These are phyloP conservation scores for Philereme transversata DNA, from an alignment of 2,888 invertebrate genomes.

Conservation along the genomic window DNA sequence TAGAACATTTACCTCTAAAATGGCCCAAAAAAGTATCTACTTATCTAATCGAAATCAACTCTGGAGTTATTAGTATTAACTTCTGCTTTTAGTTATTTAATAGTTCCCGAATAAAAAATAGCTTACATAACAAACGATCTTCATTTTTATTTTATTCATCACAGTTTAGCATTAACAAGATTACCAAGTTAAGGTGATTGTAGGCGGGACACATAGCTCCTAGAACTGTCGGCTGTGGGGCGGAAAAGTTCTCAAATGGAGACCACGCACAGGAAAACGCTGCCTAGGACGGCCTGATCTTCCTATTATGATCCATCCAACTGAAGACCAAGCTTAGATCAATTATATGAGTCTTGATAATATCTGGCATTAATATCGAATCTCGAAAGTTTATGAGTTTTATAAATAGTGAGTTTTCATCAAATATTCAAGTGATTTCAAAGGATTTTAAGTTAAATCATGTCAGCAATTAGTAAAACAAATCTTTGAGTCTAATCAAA, in stretches of 20 bases:
- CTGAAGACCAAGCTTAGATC: slow-evolving; percentile 18
- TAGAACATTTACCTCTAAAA: slow-evolving; percentile 11
- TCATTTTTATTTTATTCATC: no score
- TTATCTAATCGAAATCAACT: slow-evolving; percentile 19
- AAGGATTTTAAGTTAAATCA: slow-evolving; percentile 13
- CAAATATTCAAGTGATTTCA: slow-evolving; percentile 30
- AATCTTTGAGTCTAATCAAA: slow-evolving; percentile 5
- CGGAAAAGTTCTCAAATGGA: no score
- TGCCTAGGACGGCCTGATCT: no score
- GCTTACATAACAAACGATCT: no score
- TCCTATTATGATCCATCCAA: neutral
- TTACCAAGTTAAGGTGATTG: no score
- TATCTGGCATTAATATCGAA: slow-evolving; percentile 21
- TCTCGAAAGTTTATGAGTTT: slow-evolving; percentile 27
- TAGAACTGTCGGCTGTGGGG: no score
- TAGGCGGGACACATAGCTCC: no score
- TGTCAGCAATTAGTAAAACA: slow-evolving; percentile 7
- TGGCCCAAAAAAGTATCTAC: neutral
- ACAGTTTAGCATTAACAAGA: no score
- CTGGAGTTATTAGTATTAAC: no score
- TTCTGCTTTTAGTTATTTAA: no score
- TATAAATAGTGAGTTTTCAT: slow-evolving; percentile 30
- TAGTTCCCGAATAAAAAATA: no score
- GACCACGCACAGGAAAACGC: no score
- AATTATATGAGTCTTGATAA: slow-evolving; percentile 25